phyloP scores from a whole-genome alignment of 2,888 invertebrate species.

The Ametastegia equiseti region DNA sequence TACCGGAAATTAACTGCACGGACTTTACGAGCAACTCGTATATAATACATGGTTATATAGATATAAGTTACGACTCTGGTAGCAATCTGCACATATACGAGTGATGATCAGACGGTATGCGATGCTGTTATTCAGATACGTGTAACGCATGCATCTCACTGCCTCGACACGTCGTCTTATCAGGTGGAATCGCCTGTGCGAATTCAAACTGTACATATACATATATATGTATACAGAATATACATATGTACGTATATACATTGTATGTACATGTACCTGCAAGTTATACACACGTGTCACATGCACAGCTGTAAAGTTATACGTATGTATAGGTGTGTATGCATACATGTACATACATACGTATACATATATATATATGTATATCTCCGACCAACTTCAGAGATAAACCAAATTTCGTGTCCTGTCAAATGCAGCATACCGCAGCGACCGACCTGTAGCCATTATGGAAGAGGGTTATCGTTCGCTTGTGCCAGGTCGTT shows the following conservation, averaged over 20 bases:
- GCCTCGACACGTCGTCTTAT: background rate
- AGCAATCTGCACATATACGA: background rate
- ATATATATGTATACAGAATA: background rate
- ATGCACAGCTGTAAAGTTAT: slow-evolving; percentile 44
- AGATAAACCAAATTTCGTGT: slow-evolving; percentile 43
- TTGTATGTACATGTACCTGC: background rate
- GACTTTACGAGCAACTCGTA: background rate
- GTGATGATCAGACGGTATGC: background rate
- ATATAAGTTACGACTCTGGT: background rate
- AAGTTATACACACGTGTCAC: slow-evolving; percentile 36
- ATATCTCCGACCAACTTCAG: slow-evolving; percentile 39
- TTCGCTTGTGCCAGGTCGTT: background rate
- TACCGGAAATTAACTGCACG: background rate
- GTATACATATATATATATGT: slow-evolving; percentile 31
- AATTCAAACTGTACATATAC: too few relatives aligned
- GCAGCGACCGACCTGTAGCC: background rate
- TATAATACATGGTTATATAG: background rate
- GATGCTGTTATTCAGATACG: background rate
- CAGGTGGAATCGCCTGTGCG: background rate
- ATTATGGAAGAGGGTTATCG: slow-evolving; percentile 1
- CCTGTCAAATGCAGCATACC: slow-evolving; percentile 35
- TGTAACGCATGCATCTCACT: background rate
- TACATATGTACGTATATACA: background rate
- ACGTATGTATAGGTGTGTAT: too few relatives aligned
- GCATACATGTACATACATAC: too few relatives aligned